A percentile compares a stretch with the other conserved stretches of the same genome.
Conservation (phyloP, 2,113 vertebrate species). For the Acinonyx jubatus region DNA sequence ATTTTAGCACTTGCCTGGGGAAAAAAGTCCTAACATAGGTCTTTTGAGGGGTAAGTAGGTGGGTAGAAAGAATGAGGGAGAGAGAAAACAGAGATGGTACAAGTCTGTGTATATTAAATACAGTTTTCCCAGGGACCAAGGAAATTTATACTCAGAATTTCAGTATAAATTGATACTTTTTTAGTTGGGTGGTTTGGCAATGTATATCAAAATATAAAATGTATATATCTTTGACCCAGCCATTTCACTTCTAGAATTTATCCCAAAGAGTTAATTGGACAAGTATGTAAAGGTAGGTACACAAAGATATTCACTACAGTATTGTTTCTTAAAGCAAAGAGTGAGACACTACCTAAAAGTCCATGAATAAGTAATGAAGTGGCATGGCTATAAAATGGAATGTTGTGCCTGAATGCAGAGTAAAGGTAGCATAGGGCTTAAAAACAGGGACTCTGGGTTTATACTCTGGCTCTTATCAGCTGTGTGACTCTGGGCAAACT, state of each 20-base stretch:
- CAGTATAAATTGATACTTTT: not conserved
- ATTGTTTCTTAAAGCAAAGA: conserved; percentile 1
- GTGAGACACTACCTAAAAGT: not conserved
- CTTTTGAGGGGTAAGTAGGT: not conserved
- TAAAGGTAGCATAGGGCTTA: not conserved
- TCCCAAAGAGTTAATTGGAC: not conserved
- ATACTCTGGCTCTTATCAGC: not conserved
- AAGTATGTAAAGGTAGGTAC: not conserved
- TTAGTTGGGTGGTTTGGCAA: not conserved
- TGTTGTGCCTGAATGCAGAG: not conserved
- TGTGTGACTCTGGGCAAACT: not conserved
- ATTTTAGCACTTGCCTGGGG: not conserved
- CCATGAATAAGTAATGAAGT: not conserved
- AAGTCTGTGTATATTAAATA: not conserved
- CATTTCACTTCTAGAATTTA: conserved; percentile 12
- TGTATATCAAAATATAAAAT: not conserved
- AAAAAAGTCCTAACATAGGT: not conserved
- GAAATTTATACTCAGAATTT: not conserved
- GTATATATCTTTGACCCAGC: not conserved
- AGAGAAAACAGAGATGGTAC: not conserved
- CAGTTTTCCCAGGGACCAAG: not conserved
- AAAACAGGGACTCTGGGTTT: not conserved
- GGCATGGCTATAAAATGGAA: not conserved
- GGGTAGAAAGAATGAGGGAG: not conserved
- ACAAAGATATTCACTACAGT: not conserved